These are phyloP conservation scores for Callyntrura sp. DNA, from an alignment of 2,888 invertebrate genomes.

Conservation along the genomic window DNA sequence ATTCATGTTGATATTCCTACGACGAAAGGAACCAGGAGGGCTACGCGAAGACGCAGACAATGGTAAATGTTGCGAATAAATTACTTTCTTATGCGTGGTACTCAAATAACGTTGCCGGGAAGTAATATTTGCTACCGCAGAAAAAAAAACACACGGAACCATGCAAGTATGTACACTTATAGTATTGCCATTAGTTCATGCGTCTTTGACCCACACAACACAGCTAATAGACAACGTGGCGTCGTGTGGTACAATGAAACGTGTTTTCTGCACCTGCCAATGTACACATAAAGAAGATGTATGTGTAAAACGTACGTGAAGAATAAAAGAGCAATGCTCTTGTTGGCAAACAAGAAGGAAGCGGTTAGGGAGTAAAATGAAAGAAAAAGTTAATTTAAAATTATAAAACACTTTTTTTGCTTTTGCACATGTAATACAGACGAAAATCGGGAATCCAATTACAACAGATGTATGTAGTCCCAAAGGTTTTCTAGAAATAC, in stretches of 20 bases:
- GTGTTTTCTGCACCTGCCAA: conserved; percentile 6
- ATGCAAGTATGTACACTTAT: too few species aligned
- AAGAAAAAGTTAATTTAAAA: conserved; percentile 22
- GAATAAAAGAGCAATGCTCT: conserved; percentile 45
- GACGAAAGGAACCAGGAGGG: too few species aligned
- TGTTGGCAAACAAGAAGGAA: conserved; percentile 27
- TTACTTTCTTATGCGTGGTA: not conserved
- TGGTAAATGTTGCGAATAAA: too few species aligned
- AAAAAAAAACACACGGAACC: not conserved
- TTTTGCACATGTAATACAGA: too few species aligned
- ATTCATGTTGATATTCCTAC: not conserved
- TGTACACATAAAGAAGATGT: not conserved
- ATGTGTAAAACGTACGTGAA: not conserved
- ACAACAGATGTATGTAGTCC: conserved; percentile 16
- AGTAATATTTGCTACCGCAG: conserved; percentile 20
- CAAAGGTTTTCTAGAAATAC: not conserved
- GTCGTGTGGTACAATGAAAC: not conserved
- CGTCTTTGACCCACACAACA: conserved; percentile 50
- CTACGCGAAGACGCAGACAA: too few species aligned
- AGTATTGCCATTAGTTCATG: not conserved
- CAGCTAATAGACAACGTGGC: conserved; percentile 38
- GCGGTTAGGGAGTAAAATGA: conserved; percentile 1
- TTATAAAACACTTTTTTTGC: too few species aligned
- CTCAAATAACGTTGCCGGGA: not conserved
- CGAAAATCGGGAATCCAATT: conserved; percentile 10